Evolutionary conservation across 1,140 invertebrate genomes (phyloP).

Genomic region (Bombus polaris): DNA sequence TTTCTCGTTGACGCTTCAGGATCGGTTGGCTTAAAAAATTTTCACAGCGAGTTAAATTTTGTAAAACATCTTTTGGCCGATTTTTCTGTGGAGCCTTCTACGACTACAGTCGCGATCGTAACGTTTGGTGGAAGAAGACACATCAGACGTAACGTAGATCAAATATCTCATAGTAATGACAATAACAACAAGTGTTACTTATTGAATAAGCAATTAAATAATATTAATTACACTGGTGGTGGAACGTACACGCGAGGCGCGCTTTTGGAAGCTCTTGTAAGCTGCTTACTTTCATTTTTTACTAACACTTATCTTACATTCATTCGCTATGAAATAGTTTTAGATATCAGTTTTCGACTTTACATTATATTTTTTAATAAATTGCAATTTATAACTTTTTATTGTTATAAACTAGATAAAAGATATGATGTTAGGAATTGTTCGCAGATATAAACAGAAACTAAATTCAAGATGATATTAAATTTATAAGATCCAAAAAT

Average conservation of each 20-base stretch:
- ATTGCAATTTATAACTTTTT: no score
- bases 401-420: no score
- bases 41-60: slow-evolving; percentile 88
- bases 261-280: slow-evolving; percentile 86
- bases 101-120: slow-evolving; percentile 86
- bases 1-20: slow-evolving; percentile 89
- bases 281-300: slow-evolving; percentile 13
- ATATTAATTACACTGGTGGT: slow-evolving; percentile 86
- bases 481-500: neutral
- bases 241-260: slow-evolving; percentile 88
- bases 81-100: slow-evolving; percentile 86
- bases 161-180: slow-evolving; percentile 81
- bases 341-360: no score
- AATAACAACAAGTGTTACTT: slow-evolving; percentile 86
- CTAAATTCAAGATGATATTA: neutral
- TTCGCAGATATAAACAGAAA: neutral
- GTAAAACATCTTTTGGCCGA: slow-evolving; percentile 88
- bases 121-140: slow-evolving; percentile 85
- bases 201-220: slow-evolving; percentile 85
- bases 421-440: no score
- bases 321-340: no score
- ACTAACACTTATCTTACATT: no score
- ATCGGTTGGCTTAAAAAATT: slow-evolving; percentile 87
- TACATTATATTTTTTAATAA: no score
- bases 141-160: slow-evolving; percentile 84